phyloP scores from a whole-genome alignment of 35 echinoderm and acorn worm species.

The Ptychodera flava region DNA sequence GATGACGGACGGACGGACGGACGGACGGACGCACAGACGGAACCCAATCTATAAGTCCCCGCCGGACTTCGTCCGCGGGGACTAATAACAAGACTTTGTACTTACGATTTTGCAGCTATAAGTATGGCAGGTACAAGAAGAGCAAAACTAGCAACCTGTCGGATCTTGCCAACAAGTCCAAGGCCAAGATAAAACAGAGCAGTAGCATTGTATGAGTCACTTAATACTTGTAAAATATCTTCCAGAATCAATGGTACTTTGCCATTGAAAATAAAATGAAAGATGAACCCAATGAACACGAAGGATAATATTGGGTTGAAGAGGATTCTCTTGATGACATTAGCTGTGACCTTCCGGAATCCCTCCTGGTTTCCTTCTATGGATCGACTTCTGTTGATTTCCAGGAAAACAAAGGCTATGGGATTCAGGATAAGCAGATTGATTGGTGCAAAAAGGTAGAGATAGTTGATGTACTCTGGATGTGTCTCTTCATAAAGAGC shows the following conservation, averaged over 20 bases:
- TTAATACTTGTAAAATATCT: constrained; percentile 42
- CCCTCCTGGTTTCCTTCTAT: background rate
- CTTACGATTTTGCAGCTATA: constrained; percentile 37
- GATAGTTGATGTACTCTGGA: constrained; percentile 58
- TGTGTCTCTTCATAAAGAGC: constrained; percentile 46
- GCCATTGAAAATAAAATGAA: constrained; percentile 46
- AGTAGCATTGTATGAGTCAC: constrained; percentile 48
- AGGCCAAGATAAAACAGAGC: constrained; percentile 76
- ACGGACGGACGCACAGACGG: too few species aligned
- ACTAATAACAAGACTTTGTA: background rate
- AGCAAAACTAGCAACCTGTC: constrained; percentile 23
- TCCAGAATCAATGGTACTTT: constrained; percentile 28
- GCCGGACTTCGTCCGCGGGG: too few species aligned
- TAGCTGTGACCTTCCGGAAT: background rate
- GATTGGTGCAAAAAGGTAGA: constrained; percentile 83
- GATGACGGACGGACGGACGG: too few species aligned
- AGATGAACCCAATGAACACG: constrained; percentile 48
- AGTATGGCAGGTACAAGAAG: constrained; percentile 14
- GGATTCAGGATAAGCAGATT: constrained; percentile 57
- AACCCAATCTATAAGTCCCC: too few species aligned
- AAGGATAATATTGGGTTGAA: constrained; percentile 63
- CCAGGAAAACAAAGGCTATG: constrained; percentile 57
- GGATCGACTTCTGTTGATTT: constrained; percentile 40
- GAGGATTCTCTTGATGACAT: constrained; percentile 46
- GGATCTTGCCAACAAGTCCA: constrained; percentile 59